These are phyloP conservation scores for Lucifuga dentata DNA, from an alignment of 2,113 vertebrate species.

Conservation along the genomic window DNA sequence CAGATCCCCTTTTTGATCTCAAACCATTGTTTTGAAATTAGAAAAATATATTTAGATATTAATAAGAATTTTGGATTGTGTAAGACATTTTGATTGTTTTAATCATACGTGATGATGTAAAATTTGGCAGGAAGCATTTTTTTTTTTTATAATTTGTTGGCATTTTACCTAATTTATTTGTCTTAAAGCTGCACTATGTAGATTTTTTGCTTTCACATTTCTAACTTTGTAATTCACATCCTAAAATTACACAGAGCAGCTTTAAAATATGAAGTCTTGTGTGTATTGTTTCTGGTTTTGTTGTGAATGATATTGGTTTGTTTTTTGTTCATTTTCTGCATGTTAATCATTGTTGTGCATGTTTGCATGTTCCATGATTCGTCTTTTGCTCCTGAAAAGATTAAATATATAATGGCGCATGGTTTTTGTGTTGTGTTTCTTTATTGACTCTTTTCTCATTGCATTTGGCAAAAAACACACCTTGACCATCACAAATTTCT, in stretches of 20 bases:
- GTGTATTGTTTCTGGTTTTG: constrained; percentile 13
- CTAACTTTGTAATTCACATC: background rate
- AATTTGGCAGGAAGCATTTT: too few species aligned
- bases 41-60: background rate
- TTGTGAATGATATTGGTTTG: background rate
- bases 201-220: too few species aligned
- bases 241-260: background rate
- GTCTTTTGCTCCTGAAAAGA: constrained; percentile 34
- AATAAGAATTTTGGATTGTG: background rate
- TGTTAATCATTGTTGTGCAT: constrained; percentile 55
- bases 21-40: too few species aligned
- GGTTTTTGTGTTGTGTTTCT: background rate
- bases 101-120: background rate
- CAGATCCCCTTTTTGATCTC: background rate
- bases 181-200: background rate
- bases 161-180: background rate
- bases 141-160: too few species aligned
- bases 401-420: constrained; percentile 48
- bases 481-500: too few species aligned
- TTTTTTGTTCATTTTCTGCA: constrained; percentile 23
- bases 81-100: constrained; percentile 13
- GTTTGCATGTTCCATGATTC: constrained; percentile 18
- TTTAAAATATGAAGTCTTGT: background rate
- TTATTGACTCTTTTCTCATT: constrained; percentile 26
- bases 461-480: background rate